A percentile compares a stretch with the other conserved stretches of the same genome.
These are phyloP conservation scores for Calephelis perditalis DNA, from an alignment of 2,888 invertebrate genomes.

Conservation along the genomic window DNA sequence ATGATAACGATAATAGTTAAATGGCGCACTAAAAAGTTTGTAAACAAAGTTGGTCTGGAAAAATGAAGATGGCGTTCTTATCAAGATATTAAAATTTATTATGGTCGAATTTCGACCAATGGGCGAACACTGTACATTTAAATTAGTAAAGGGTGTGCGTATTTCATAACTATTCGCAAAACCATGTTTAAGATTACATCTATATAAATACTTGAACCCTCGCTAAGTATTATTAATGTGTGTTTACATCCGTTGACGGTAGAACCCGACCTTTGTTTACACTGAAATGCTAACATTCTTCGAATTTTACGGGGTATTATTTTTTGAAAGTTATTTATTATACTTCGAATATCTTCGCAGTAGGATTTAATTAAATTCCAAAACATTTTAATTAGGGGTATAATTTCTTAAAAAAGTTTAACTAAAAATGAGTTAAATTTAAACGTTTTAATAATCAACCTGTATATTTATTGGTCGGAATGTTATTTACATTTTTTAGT, in stretches of 20 bases:
- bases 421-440: too few species aligned
- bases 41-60: too few species aligned
- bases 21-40: too few species aligned
- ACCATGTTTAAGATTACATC: conserved; percentile 33
- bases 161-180: conserved; percentile 20
- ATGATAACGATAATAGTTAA: too few species aligned
- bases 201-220: conserved; percentile 43
- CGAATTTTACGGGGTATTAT: conserved; percentile 41
- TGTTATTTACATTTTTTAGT: too few species aligned
- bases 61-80: too few species aligned
- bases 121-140: neutral
- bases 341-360: conserved; percentile 5
- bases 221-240: conserved; percentile 70
- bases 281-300: conserved; percentile 57
- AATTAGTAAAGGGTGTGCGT: conserved; percentile 15
- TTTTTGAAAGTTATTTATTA: conserved; percentile 26
- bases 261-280: conserved; percentile 55
- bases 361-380: neutral
- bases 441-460: too few species aligned
- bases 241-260: conserved; percentile 62
- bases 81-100: too few species aligned
- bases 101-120: too few species aligned
- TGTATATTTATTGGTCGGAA: too few species aligned
- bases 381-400: neutral
- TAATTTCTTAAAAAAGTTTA: too few species aligned